phyloP scores from a whole-genome alignment of 30 jellyfish, hydroid and myxozoan species.

The Turritopsis rubra region DNA sequence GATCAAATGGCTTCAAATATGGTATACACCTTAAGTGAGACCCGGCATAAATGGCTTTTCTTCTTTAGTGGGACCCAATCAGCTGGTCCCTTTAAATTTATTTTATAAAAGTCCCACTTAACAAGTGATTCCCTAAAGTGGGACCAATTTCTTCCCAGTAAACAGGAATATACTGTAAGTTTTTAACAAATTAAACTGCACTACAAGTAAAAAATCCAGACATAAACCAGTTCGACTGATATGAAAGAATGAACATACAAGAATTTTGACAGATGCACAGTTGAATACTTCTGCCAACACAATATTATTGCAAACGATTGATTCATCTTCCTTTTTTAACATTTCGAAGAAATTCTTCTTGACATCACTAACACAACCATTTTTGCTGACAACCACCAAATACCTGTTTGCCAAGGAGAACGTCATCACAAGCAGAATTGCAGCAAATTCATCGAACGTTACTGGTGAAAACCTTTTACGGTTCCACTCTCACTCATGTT shows the following conservation, averaged over 20 bases:
- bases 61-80: no score
- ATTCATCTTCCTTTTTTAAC: slow-evolving; percentile 29
- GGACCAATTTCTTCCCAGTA: no score
- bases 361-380: slow-evolving; percentile 61
- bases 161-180: no score
- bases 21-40: no score
- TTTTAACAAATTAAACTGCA: not conserved
- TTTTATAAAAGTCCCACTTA: no score
- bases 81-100: no score
- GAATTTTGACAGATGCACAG: slow-evolving; percentile 40
- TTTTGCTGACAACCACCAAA: slow-evolving; percentile 50
- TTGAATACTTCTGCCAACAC: slow-evolving; percentile 67
- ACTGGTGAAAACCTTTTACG: no score
- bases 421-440: not conserved
- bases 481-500: no score
- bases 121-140: no score
- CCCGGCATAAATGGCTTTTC: no score
- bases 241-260: slow-evolving; percentile 38
- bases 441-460: no score
- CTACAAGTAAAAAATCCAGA: not conserved
- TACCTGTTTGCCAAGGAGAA: slow-evolving; percentile 26
- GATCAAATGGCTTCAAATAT: no score
- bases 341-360: slow-evolving; percentile 38
- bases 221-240: not conserved
- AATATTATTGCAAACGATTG: slow-evolving; percentile 27